Evolutionary conservation across 2,113 vertebrate genomes (phyloP).

Genomic region (Antidorcas marsupialis): DNA sequence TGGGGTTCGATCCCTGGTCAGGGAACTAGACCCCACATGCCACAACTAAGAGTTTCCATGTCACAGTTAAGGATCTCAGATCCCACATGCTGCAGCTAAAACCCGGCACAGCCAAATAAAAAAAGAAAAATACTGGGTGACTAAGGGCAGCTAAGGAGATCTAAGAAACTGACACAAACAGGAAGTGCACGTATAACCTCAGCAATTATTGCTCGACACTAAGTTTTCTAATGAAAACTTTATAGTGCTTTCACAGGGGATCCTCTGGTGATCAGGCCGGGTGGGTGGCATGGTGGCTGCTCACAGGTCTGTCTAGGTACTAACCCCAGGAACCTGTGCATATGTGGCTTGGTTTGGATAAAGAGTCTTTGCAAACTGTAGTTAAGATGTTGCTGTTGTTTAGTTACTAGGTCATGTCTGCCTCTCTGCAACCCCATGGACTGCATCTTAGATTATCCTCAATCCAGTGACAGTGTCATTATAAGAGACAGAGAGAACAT

Average conservation of each 20-base stretch:
- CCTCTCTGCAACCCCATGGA: neutral
- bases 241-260: neutral
- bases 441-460: neutral
- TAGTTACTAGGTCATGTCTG: neutral
- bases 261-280: fast-evolving
- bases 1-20: neutral
- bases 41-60: neutral
- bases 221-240: neutral
- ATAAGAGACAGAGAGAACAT: neutral
- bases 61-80: neutral
- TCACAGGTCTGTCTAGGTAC: neutral
- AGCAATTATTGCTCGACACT: fast-evolving
- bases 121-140: neutral
- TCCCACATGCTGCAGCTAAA: neutral
- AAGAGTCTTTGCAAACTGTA: neutral
- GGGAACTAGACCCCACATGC: neutral
- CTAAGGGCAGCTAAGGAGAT: neutral
- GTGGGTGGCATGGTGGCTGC: neutral
- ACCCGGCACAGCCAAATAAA: neutral
- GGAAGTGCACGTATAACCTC: fast-evolving
- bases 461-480: neutral
- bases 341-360: neutral
- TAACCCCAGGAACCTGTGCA: neutral
- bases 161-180: fast-evolving
- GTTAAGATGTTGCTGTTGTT: neutral